Evolutionary conservation across 2,888 invertebrate genomes (phyloP).

Genomic region (Julus scanicus): DNA sequence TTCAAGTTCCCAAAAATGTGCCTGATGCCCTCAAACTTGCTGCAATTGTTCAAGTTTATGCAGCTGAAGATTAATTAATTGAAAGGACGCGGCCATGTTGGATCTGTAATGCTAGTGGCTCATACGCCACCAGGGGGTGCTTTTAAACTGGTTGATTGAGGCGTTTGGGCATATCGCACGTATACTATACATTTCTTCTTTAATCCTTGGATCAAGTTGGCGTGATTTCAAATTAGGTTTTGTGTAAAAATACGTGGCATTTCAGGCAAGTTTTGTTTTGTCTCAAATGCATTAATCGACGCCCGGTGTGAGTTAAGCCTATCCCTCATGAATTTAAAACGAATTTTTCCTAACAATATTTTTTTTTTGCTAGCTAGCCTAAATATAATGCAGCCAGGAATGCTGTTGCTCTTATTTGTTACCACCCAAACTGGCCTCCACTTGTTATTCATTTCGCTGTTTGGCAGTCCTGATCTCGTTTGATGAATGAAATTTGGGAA

Average conservation of each 20-base stretch:
- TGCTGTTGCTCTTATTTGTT: conserved; percentile 5
- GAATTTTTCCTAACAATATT: conserved; percentile 5
- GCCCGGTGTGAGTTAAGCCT: conserved; percentile 4
- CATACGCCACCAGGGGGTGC: no score
- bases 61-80: no score
- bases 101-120: no score
- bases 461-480: not conserved
- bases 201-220: not conserved
- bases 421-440: conserved; percentile 19
- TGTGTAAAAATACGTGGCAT: not conserved
- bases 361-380: not conserved
- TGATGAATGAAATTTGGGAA: not conserved
- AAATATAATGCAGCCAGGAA: conserved; percentile 19
- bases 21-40: no score
- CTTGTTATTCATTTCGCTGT: conserved; percentile 1
- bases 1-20: no score
- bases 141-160: no score
- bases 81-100: no score
- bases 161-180: no score
- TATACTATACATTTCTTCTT: not conserved
- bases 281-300: not conserved
- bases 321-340: not conserved
- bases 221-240: not conserved
- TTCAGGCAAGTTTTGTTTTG: not conserved
- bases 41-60: no score